These are phyloP conservation scores for Arctopsyche grandis DNA, from an alignment of 1,140 invertebrate species.

Conservation along the genomic window DNA sequence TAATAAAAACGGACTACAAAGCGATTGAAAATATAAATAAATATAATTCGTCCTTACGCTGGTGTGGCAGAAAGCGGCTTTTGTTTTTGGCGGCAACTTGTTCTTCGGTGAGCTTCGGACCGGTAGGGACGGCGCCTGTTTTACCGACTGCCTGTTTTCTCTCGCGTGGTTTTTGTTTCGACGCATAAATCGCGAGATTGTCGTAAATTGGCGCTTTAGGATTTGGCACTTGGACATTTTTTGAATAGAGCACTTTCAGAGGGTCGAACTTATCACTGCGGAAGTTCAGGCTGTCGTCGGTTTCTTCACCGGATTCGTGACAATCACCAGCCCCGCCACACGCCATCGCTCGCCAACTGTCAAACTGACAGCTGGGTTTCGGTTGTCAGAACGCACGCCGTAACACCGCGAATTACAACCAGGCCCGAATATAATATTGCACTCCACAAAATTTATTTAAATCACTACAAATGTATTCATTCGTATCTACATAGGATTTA, in stretches of 20 bases:
- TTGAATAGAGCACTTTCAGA: slow-evolving; percentile 68
- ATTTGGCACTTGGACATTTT: slow-evolving; percentile 62
- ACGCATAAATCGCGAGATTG: slow-evolving; percentile 68
- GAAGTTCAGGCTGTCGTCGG: slow-evolving; percentile 68
- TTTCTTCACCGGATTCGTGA: slow-evolving; percentile 10
- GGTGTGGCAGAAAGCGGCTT: slow-evolving; percentile 43
- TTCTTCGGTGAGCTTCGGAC: slow-evolving; percentile 8
- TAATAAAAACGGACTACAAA: no score
- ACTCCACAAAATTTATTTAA: no score
- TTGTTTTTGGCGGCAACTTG: slow-evolving; percentile 26
- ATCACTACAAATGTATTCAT: no score
- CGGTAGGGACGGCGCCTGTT: neutral
- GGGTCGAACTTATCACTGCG: slow-evolving; percentile 72
- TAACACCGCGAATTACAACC: slow-evolving; percentile 17
- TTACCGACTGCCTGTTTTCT: slow-evolving; percentile 34
- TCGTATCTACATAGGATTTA: no score
- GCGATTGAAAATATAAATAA: no score
- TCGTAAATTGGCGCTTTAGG: slow-evolving; percentile 66
- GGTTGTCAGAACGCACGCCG: neutral
- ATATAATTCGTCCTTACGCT: slow-evolving; percentile 38
- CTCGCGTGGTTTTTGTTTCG: slow-evolving; percentile 38
- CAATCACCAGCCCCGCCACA: neutral
- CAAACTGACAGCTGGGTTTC: slow-evolving; percentile 29
- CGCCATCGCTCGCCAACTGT: slow-evolving; percentile 34
- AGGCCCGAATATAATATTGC: neutral